phyloP scores from a whole-genome alignment of 2,113 vertebrate species.

The Serinus canaria region DNA sequence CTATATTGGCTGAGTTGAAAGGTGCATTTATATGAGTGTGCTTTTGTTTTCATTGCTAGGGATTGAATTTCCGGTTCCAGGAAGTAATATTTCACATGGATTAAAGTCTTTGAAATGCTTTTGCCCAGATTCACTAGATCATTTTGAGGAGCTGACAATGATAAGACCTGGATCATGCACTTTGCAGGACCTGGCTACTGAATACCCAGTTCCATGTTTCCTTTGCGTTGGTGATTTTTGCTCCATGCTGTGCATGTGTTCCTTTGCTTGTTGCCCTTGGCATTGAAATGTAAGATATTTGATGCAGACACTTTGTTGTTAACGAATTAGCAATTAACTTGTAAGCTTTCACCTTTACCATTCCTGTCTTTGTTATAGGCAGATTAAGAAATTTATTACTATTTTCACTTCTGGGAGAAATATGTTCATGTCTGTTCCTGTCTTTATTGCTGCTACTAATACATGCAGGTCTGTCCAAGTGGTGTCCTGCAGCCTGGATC shows the following conservation, averaged over 20 bases:
- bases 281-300: not conserved
- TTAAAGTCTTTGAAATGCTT: constrained; percentile 52
- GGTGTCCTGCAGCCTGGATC: not conserved
- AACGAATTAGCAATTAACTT: constrained; percentile 5
- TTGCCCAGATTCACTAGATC: constrained; percentile 10
- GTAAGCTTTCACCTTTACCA: not conserved
- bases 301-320: not conserved
- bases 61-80: constrained; percentile 58
- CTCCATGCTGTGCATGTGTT: rapidly evolving
- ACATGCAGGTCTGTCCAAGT: not conserved
- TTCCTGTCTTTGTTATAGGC: not conserved
- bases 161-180: not conserved
- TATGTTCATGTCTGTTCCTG: not conserved
- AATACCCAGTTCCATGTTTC: not conserved
- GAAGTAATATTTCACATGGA: constrained; percentile 57
- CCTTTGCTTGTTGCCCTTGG: not conserved
- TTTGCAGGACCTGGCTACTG: not conserved
- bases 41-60: constrained; percentile 42
- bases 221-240: not conserved
- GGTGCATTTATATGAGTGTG: constrained; percentile 6
- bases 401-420: not conserved
- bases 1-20: constrained; percentile 8
- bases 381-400: not conserved
- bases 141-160: constrained; percentile 11
- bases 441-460: not conserved